Base-by-base conservation (phyloP, 1,140 invertebrate genomes). In the Pogonomyrmex barbatus region DNA sequence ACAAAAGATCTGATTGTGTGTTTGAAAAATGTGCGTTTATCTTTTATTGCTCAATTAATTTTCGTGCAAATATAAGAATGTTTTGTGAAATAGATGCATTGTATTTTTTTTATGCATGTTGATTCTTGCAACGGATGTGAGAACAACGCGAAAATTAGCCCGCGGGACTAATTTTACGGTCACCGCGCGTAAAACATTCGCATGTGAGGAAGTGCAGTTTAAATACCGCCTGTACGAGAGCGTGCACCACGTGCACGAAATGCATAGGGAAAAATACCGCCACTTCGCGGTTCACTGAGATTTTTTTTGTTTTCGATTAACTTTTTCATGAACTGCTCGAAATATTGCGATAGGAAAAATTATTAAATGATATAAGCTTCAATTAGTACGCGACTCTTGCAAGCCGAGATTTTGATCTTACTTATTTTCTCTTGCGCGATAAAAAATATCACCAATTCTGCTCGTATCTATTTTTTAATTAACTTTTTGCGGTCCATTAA, bases 61-160 rank as follows among this genome's bases (percentile, higher is more conserved):
- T 45, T 73, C 10, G 71, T 6, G 30, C 10, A 36, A 42, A 39
- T 36, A n/a, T 62, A 70, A 76, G 85, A 77, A 71, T 56, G 24
- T 24, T 24, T 10, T 12, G 2, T 2, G 56, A 65, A 63, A 14
- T 56, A 0, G 17, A 30, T 17, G 17, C 9, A 2, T 33, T 62
- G 62, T 10, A 47, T 45, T 52, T 14, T 77, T 33, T 87, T 88
- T 45, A 33, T 68, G 73, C 71, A 30, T 36, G 65, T 42, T 47
- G 39, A 33, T 63, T 14, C 42, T 14, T 2, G 33, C 52, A 63
- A 6, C 76, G 65, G 56, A 77, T 60, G 84, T 17, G 83, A 79
- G 62, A 76, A 79, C 77, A 82, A 88, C 67, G 67, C 78, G 88
- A 84, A 84, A 90, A 90, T 90, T 89, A 90, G 54, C n/a, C 88